These are phyloP conservation scores for Danio aesculapii DNA, from an alignment of 2,797 vertebrate species.

Conservation along the genomic window DNA sequence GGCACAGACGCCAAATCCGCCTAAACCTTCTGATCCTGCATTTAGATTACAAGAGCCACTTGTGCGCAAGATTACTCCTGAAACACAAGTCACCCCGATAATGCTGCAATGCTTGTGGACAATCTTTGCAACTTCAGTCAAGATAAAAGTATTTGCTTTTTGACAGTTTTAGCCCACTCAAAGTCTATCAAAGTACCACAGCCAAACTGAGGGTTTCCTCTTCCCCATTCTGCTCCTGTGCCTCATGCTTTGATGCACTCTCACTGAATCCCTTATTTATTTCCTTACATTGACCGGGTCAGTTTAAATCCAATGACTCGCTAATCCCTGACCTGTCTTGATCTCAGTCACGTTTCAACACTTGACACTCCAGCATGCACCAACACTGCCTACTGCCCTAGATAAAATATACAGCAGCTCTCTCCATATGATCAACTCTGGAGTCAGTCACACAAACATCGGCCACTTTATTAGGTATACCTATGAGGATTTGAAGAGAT, in stretches of 20 bases:
- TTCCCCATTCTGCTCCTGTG: neutral
- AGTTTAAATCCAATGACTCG: conserved; percentile 64
- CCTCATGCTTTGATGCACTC: neutral
- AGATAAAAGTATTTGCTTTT: neutral
- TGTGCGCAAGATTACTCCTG: conserved; percentile 70
- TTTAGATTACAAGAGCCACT: conserved; percentile 78
- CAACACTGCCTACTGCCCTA: conserved; percentile 72
- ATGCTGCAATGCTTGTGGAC: neutral
- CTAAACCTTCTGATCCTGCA: conserved; percentile 76
- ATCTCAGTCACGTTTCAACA: conserved; percentile 77
- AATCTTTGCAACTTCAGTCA: neutral
- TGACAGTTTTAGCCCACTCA: neutral
- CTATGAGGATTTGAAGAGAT: neutral
- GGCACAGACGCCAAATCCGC: conserved; percentile 71
- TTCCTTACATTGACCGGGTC: conserved; percentile 60
- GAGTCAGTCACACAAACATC: neutral
- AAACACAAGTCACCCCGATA: conserved; percentile 61
- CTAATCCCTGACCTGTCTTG: conserved; percentile 75
- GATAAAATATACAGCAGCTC: conserved; percentile 30
- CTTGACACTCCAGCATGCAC: conserved; percentile 37
- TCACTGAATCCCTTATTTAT: conserved; percentile 13
- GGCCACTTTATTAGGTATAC: neutral
- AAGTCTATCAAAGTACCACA: neutral
- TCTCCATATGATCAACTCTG: conserved; percentile 24
- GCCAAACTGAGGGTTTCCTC: neutral